These are phyloP conservation scores for Coregonus suidteri DNA, from an alignment of 2,797 vertebrate species.

Conservation along the genomic window DNA sequence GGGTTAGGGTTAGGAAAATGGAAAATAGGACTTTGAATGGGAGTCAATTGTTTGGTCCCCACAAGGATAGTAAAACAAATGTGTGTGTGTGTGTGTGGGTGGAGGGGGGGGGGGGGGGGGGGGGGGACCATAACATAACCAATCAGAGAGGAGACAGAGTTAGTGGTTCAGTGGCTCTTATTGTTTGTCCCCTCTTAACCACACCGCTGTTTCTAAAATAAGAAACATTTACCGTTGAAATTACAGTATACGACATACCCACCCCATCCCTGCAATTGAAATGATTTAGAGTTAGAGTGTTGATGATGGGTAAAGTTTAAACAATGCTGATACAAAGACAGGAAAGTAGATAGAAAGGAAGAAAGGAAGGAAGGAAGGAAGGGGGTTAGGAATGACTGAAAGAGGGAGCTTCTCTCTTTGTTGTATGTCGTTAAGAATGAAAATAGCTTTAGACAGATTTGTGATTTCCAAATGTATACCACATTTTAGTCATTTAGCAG, in stretches of 20 bases:
- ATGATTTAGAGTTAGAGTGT: slow-evolving; percentile 60
- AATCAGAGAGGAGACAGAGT: slow-evolving; percentile 57
- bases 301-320: slow-evolving; percentile 63
- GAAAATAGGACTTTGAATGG: too few species aligned
- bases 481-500: too few species aligned
- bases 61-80: too few species aligned
- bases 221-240: slow-evolving; percentile 78
- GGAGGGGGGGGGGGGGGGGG: too few species aligned
- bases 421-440: neutral
- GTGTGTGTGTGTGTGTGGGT: too few species aligned
- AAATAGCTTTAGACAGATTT: neutral
- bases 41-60: too few species aligned
- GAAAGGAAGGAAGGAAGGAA: neutral
- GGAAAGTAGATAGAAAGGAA: fast-evolving
- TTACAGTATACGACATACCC: slow-evolving; percentile 72
- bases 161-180: slow-evolving; percentile 58
- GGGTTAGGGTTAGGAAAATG: too few species aligned
- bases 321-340: slow-evolving; percentile 65
- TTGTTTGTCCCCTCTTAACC: slow-evolving; percentile 74
- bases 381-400: slow-evolving; percentile 6
- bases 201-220: slow-evolving; percentile 76
- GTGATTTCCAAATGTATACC: too few species aligned
- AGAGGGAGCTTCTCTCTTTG: neutral
- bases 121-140: slow-evolving; percentile 46
- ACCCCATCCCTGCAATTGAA: slow-evolving; percentile 78